phyloP scores from a whole-genome alignment of 35 echinoderm and acorn worm species.

The Anneissia japonica region DNA sequence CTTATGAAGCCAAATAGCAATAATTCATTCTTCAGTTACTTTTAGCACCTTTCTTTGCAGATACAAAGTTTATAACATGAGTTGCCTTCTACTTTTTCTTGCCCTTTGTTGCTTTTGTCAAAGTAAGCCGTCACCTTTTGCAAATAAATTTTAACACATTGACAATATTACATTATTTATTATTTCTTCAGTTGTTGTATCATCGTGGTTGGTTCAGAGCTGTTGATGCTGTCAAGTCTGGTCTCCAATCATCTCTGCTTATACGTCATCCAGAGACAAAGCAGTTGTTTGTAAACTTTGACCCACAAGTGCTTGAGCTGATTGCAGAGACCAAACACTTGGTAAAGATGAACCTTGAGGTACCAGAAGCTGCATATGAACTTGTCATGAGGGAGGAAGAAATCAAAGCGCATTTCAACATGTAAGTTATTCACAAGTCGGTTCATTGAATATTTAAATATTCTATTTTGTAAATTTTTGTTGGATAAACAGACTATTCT shows the following conservation, averaged over 20 bases:
- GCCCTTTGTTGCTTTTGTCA: no score
- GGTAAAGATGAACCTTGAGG: conserved; percentile 82
- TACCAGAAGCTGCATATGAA: conserved; percentile 68
- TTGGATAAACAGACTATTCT: no score
- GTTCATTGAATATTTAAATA: no score
- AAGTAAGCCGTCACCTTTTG: no score
- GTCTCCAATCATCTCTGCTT: conserved; percentile 81
- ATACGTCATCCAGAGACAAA: conserved; percentile 96
- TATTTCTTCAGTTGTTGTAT: conserved; percentile 51
- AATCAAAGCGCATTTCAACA: conserved; percentile 78
- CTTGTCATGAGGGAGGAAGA: conserved; percentile 71
- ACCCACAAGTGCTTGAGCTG: conserved; percentile 94
- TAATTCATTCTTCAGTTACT: no score
- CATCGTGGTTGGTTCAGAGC: conserved; percentile 86
- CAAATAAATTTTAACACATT: no score
- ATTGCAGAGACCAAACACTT: conserved; percentile 97
- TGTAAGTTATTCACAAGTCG: conserved; percentile 75
- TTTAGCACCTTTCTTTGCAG: no score
- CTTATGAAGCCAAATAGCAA: no score
- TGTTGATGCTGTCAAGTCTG: conserved; percentile 86
- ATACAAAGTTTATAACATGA: no score
- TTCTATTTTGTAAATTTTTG: no score
- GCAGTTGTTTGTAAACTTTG: conserved; percentile 99
- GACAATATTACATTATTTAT: no score
- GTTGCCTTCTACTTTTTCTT: no score